A percentile compares a stretch with the other conserved stretches of the same genome.
Evolutionary conservation across 2,113 vertebrate species (phyloP).

Genomic region (Thymallus thymallus): DNA sequence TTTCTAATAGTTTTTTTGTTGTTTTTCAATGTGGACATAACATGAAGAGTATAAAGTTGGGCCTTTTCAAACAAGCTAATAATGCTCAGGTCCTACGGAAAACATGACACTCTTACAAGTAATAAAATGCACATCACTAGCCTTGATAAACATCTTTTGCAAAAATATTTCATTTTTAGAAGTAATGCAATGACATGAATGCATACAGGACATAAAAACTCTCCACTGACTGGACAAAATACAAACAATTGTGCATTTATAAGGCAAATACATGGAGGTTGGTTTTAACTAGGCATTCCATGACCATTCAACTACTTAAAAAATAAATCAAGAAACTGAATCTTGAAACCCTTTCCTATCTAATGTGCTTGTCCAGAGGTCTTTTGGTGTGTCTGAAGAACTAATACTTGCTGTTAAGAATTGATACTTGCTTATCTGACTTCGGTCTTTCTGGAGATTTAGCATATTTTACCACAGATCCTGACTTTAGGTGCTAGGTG

Average conservation of each 20-base stretch:
- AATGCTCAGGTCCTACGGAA: conserved; percentile 8
- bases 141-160: conserved; percentile 48
- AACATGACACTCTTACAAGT: conserved; percentile 41
- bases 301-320: conserved; percentile 63
- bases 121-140: conserved; percentile 50
- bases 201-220: conserved; percentile 72
- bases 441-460: background rate
- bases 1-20: background rate
- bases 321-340: conserved; percentile 28
- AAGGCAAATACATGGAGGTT: conserved; percentile 95
- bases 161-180: conserved; percentile 50
- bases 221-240: conserved; percentile 77
- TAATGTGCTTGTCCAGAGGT: conserved; percentile 44
- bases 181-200: conserved; percentile 62
- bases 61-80: too few species aligned
- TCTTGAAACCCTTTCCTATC: conserved; percentile 49
- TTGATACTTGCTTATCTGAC: conserved; percentile 3
- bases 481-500: background rate
- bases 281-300: conserved; percentile 80
- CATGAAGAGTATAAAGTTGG: too few species aligned
- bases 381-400: too few species aligned
- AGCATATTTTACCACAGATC: background rate
- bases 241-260: conserved; percentile 88
- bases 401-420: too few species aligned
- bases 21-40: background rate